Evolutionary conservation across 2,797 vertebrate genomes (phyloP), one percentile per base, ranked within the genome.

Genomic region (Poecilia gillii): DNA sequence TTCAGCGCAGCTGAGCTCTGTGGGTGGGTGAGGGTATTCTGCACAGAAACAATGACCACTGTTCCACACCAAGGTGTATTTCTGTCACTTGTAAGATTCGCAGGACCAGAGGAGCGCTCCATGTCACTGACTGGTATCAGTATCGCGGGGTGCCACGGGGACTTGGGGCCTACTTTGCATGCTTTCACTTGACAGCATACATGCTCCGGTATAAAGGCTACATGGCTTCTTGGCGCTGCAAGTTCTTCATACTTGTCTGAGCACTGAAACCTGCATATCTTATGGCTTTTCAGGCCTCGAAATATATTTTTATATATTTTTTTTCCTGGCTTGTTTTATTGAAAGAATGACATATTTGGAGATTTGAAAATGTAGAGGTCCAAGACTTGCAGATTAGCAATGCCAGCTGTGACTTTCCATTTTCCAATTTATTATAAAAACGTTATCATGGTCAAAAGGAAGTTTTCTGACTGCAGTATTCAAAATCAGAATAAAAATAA

Each of bases 401-500:
- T 72, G 39, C 59, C 18, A 71, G 68, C 49, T 55, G 79, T 73
- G 28, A 57, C 82, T 81, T 82, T 79, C 33, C 80, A 47, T 85
- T 81, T 82, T 80, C 33, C 72, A 20, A 4, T 49, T 73, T 91
- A 83, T 83, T 84, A 87, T 87, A 71, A 74, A 85, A 66, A 72
- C 71, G 76, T 70, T 79, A 82, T 85, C 71, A 53, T 18, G 81
- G 82, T 81, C 12, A 23, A 85, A 86, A 74, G 64, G 45, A 1
- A 75, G 75, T 84, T 80, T 59, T 49, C 72, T 74, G 70, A 76
- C 85, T 83, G 72, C 43, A 78, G 81, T 84, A 88, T 75, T 85
- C 81, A 81, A 85, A 90, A 89, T 85, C 87, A 84, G 84, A 89
- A 76, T 55, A 6, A 16, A 80, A 81, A 75, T 73, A 80, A 79